Conservation (phyloP, 2,797 vertebrate species). For the Otolemur crassicaudatus region DNA sequence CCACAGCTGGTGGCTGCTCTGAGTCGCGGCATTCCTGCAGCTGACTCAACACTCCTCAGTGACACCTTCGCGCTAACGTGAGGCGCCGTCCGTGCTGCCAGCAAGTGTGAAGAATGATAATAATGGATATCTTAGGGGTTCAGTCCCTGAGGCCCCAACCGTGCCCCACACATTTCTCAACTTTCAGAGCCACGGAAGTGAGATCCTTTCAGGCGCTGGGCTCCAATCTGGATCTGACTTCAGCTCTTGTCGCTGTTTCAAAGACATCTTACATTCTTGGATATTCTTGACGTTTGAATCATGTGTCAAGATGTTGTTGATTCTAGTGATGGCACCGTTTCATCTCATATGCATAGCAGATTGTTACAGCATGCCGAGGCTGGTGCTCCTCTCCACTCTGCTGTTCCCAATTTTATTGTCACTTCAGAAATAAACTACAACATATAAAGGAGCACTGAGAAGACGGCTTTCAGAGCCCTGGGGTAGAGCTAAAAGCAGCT, state of each 20-base stretch:
- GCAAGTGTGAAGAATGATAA: neutral
- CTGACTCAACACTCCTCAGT: neutral
- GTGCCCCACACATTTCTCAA: neutral
- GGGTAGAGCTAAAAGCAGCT: constrained; percentile 68
- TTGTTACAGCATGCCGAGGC: constrained; percentile 67
- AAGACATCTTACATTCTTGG: constrained; percentile 77
- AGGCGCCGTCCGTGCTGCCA: neutral
- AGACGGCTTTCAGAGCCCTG: constrained; percentile 70
- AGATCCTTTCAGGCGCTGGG: neutral
- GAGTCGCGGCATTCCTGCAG: neutral
- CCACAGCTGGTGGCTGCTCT: neutral
- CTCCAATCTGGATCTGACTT: constrained; percentile 58
- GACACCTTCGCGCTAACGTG: neutral
- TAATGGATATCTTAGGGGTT: neutral
- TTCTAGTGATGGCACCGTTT: constrained; percentile 68
- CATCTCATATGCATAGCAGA: constrained; percentile 68
- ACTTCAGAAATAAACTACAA: constrained; percentile 82
- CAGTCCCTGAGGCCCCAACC: neutral
- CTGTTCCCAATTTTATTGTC: constrained; percentile 74
- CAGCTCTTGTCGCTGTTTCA: constrained; percentile 68
- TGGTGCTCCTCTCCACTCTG: constrained; percentile 42
- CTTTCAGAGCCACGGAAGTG: constrained; percentile 28
- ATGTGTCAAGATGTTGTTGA: constrained; percentile 83
- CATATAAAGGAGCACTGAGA: constrained; percentile 52
- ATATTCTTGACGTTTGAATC: constrained; percentile 81